Evolutionary conservation across 1,140 invertebrate species (phyloP).

Genomic region (Heliothis subflexa): DNA sequence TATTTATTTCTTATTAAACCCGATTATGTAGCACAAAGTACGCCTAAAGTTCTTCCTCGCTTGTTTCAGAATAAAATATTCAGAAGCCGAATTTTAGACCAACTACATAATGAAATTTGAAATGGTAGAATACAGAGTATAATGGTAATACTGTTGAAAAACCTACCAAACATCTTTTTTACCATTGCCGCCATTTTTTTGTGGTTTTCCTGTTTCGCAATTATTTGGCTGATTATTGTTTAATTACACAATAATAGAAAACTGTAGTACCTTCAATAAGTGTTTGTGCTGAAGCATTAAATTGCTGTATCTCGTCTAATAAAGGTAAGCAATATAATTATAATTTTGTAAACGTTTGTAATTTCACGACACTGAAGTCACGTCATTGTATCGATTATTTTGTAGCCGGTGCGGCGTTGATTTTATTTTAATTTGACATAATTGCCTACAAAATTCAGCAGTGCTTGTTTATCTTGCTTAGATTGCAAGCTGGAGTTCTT

Average conservation of each 20-base stretch:
- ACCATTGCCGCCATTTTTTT: slow-evolving; percentile 56
- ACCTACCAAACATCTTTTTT: slow-evolving; percentile 47
- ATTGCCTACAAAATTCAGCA: neutral
- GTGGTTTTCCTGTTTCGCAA: slow-evolving; percentile 50
- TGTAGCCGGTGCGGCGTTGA: slow-evolving; percentile 50
- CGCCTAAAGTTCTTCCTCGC: too few relatives aligned
- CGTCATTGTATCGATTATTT: slow-evolving; percentile 55
- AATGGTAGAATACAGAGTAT: slow-evolving; percentile 9
- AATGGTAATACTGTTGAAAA: slow-evolving; percentile 35
- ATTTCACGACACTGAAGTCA: slow-evolving; percentile 31
- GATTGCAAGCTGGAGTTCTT: neutral
- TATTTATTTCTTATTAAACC: too few relatives aligned
- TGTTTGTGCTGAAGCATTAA: slow-evolving; percentile 2
- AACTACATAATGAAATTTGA: neutral
- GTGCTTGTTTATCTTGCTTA: neutral
- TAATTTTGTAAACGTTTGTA: neutral
- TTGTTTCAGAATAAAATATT: too few relatives aligned
- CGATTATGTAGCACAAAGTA: neutral
- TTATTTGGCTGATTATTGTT: slow-evolving; percentile 35
- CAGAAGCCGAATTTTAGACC: neutral
- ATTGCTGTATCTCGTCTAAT: neutral
- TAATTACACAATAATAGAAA: slow-evolving; percentile 12
- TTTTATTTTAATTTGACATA: slow-evolving; percentile 22
- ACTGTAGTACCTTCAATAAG: neutral
- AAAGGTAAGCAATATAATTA: slow-evolving; percentile 40